Conservation (phyloP, 2,113 vertebrate species). For the Rhinogobius similis region DNA sequence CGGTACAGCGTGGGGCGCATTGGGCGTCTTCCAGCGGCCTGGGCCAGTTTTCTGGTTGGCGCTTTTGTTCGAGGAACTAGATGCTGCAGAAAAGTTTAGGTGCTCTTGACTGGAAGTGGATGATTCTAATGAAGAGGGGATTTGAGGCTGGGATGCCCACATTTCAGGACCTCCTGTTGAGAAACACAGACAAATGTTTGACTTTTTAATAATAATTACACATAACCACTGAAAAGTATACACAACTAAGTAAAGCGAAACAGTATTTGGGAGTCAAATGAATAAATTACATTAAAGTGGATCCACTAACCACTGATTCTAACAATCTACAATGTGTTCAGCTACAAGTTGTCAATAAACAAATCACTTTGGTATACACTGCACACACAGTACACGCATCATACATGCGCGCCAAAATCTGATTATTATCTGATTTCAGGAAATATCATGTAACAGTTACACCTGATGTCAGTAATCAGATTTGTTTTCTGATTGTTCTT, state of each 20-base stretch:
- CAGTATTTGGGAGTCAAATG: not conserved
- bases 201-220: not conserved
- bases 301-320: not conserved
- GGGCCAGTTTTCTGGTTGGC: constrained; percentile 91
- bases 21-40: constrained; percentile 96
- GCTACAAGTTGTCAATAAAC: no score
- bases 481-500: no score
- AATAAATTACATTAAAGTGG: not conserved
- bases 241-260: not conserved
- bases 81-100: constrained; percentile 87
- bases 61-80: constrained; percentile 79
- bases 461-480: no score
- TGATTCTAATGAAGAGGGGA: constrained; percentile 88
- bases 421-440: no score
- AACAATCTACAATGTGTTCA: not conserved
- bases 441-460: no score
- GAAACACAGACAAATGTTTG: not conserved
- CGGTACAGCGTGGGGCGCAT: constrained; percentile 69
- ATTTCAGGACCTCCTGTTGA: constrained; percentile 74
- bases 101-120: constrained; percentile 95
- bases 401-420: no score
- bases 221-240: not conserved
- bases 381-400: no score
- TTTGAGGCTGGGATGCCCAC: constrained; percentile 82
- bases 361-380: no score